Evolutionary conservation across 1,140 invertebrate genomes (phyloP), one percentile per base, ranked within the genome.

Genomic region (Halictus rubicundus): DNA sequence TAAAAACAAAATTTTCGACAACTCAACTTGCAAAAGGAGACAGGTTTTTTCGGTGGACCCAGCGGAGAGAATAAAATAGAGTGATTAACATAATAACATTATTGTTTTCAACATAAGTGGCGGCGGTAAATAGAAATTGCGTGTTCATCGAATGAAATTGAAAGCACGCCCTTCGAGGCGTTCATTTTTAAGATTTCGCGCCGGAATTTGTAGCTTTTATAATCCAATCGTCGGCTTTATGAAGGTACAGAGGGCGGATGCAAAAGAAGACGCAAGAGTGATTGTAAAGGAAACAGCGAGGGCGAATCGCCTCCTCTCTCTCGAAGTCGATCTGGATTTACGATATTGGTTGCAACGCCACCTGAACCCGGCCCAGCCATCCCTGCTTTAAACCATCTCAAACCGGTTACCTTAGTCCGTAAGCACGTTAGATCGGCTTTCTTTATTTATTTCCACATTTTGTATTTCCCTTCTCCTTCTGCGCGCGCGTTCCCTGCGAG

Each of bases 261-360:
- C 82, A 88, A 86, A 87, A 88, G 88, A 81, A 85, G 80, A 77
- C 57, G 64, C 46, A 5, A 46, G 52, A 42, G 66, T 68, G 60
- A 59, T 77, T 85, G 61, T 76, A 86, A 76, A 60, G 71, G 59
- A 82, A 81, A 83, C 49, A 49, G 69, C 68, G 83, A 79, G 78
- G 78, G 82, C 81, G 79, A 78, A 86, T 81, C 82, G 83, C 84
- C 68, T 70, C 23, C 54, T 23, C 52, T 74, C 83, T 84, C 86
- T 88, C 83, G 74, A 85, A 90, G 83, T 89, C 89, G 88, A 89
- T 89, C 85, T 78, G 88, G 88, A 92, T 91, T 92, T 92, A 92
- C 90, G 90, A 91, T 92, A 92, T 91, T 90, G 89, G 90, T 91
- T 89, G 88, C 86, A 88, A 89, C 86, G 85, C 88, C 90, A 91